These are phyloP conservation scores for Bothrops jararaca DNA, from an alignment of 2,113 vertebrate genomes.

Conservation along the genomic window DNA sequence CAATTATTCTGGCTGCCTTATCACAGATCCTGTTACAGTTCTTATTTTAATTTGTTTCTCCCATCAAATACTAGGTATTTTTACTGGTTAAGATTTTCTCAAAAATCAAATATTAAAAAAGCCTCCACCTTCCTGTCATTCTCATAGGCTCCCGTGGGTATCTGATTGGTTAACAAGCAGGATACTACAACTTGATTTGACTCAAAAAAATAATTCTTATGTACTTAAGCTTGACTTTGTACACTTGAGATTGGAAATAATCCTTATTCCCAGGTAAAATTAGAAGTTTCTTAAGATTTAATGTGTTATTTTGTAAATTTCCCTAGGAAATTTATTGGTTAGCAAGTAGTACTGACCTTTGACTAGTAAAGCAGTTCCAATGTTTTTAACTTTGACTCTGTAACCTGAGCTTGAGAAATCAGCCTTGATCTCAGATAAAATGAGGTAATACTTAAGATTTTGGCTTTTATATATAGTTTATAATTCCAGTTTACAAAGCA, in stretches of 20 bases:
- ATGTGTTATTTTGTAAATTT: not conserved
- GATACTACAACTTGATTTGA: not conserved
- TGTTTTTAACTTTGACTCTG: not conserved
- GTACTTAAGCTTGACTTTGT: not conserved
- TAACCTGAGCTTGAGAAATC: not conserved
- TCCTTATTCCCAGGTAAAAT: not conserved
- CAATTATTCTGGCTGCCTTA: too few relatives aligned
- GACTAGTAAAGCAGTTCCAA: not conserved
- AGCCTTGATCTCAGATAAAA: not conserved
- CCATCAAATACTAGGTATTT: too few relatives aligned
- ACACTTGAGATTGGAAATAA: not conserved
- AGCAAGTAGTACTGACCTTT: not conserved
- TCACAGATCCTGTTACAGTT: too few relatives aligned
- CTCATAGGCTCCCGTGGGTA: too few relatives aligned
- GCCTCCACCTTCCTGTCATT: not conserved
- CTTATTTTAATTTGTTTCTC: too few relatives aligned
- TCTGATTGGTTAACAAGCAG: not conserved
- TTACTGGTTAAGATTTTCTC: too few relatives aligned
- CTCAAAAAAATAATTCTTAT: not conserved
- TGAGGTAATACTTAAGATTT: not conserved
- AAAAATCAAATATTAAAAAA: not conserved
- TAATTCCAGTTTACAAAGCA: not conserved
- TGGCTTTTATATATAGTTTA: not conserved
- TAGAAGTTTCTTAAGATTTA: not conserved
- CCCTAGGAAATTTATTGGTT: not conserved